Evolutionary conservation across 2,888 invertebrate species (phyloP).

Genomic region (Nephrotoma appendiculata): DNA sequence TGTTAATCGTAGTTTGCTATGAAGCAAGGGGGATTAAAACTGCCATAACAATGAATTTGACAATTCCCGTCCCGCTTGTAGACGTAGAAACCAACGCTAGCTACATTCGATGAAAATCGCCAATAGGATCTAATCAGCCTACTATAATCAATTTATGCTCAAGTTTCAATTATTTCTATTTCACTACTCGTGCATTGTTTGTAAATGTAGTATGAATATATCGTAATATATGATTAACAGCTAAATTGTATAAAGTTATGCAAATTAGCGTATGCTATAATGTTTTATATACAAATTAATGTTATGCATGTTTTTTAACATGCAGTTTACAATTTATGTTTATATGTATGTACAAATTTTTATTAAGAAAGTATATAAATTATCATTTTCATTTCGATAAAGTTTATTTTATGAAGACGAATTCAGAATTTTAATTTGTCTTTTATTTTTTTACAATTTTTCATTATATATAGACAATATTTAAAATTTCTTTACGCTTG

Average conservation of each 20-base stretch:
- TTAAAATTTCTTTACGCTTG: background rate
- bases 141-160: too few species aligned
- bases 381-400: background rate
- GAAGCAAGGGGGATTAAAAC: too few species aligned
- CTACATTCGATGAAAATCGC: too few species aligned
- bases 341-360: background rate
- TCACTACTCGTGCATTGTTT: too few species aligned
- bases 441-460: background rate
- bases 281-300: background rate
- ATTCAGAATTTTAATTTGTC: background rate
- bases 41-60: too few species aligned
- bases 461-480: background rate
- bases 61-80: too few species aligned
- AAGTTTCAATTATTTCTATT: too few species aligned
- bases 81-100: too few species aligned
- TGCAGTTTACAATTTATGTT: background rate
- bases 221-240: background rate
- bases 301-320: background rate
- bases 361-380: background rate
- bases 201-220: too few species aligned
- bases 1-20: too few species aligned
- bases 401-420: background rate
- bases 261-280: background rate
- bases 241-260: background rate
- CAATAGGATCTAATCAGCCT: too few species aligned